Base-by-base conservation (phyloP, 2,797 vertebrate species). In the Coregonus sp. region DNA sequence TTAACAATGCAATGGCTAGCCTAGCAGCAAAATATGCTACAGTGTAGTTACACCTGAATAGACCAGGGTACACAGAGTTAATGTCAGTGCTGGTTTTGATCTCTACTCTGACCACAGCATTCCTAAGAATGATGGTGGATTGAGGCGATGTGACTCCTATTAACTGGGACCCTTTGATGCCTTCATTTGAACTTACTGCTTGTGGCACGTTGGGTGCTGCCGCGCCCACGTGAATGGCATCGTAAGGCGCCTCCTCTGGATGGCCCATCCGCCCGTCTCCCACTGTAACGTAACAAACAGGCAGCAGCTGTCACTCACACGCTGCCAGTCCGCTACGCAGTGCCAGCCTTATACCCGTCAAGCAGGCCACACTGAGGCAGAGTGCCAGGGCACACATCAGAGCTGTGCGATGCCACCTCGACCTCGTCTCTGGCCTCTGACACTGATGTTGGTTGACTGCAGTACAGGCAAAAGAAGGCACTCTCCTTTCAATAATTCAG, bases 201-300 rank as follows among this genome's bases (percentile, higher is more conserved):
- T 98, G 96, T 61, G 98, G 98, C 78, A 99, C 97, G 66, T 90
- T 95, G 0, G 97, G 96, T 79, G 98, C 98, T 77, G 98, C 98
- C 56, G 98, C 98, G 77, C 98, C 98, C 12, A 99, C 98, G 15
- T 99, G 98, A 83, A 99, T 99, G 4, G 98, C 98, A 82, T 99
- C 98, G 65, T 97, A 99, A 20, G 97, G 98, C 16, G 97, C 97
- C 93, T 98, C 97, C 81, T 96, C 95, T 6, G 87, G 71, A 78
- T 92, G 85, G 54, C 98, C 98, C 95, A 97, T 80, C 80, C 98
- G 93, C 85, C 98, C 98, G 67, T 99, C 98, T 75, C 98, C 98
- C 93, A 99, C 98, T 99, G 92, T 75, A 95, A 90, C 74, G 90
- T 29, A 84, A 91, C 33, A 83, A 65, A 80, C 29, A 82, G 73